Evolutionary conservation across 2,113 vertebrate species (phyloP), one percentile per base, ranked within the genome.

Genomic region (Bos taurus): DNA sequence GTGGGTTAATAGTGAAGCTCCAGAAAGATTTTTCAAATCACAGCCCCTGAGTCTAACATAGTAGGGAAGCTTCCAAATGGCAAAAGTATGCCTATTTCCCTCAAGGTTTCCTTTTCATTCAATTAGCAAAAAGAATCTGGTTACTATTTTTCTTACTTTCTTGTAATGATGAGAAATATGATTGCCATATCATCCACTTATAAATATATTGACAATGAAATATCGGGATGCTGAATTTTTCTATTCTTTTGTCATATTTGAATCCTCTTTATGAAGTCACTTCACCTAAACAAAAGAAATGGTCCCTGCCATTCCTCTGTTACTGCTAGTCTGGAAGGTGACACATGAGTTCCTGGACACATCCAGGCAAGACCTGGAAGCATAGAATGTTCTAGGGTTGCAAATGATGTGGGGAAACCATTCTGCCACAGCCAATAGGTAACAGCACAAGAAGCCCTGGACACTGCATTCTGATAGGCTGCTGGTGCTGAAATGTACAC

Each of bases 391-490:
- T 87, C 59, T 43, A 74, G 28, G 52, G 14, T 43, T 89, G 16
- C 82, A 59, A 81, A 59, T 94, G 60, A 81, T 54, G 17, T 88
- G 78, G 52, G 33, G 19, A 94, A 95, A 14, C 4, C 12, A 84
- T 91, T 90, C 23, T 88, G 40, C 52, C 50, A 50, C 2, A 62
- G 89, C n/a, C 56, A 91, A 30, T 28, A 64, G 46, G 50, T 56
- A 94, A 30, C 77, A 81, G 87, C 13, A 33, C 43, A 90, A 82
- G 48, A 77, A 94, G 52, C 6, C 3, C 40, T 71, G 71, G 48
- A 46, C 78, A 33, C 9, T 92, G 62, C 15, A n/a, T 93, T 93
- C 77, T 93, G 82, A 19, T 82, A 97, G 96, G 80, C n/a, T 91
- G 15, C 40, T 67, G 13, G 57, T 71, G 28, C 52, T 88, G 52